Evolutionary conservation across 2,888 invertebrate species (phyloP), one percentile per base, ranked within the genome.

Genomic region (Axea sp.): DNA sequence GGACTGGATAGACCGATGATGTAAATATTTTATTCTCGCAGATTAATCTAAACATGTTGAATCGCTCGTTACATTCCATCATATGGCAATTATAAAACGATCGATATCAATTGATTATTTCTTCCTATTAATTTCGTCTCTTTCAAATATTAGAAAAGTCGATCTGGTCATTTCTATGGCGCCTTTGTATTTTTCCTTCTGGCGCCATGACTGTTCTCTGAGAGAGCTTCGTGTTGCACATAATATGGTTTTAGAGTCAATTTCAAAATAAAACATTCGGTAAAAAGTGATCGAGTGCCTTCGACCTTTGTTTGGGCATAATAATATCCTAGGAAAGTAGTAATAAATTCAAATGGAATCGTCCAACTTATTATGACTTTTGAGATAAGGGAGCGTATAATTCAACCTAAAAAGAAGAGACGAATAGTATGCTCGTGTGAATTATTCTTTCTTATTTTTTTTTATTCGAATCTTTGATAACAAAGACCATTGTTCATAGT

Each of bases 341-440:
- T 60, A 69, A 60, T 69, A 69, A 69, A 69, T 69, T 68, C 17
- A 68, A 39, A 68, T 68, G 49, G 43, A 68, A 59, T 33, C 57
- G 49, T 33, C 35, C 49, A 30, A 51, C 41, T 57, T 68, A 67
- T 68, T 69, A 45, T 26, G 59, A 49, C 49, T 49, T 49, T 59
- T 33, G 15, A 69, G 68, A 68, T 68, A 68, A 68, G 26, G 11
- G 28, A 41, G 31, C 12, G 49, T 30, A 57, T 68, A 68, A 43
- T 43, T 43, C 15, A 43, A 57, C 14, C 24, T 9, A 43, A 31
- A 12, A 31, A 7, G 9, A 17, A 11, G 30, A 5, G 30, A 28
- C 6, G 11, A n/a, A 41, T 19, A 17, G 8, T 19, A 7, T 8
- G 24, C 26, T 28, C 19, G 26, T 39, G 28, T 24, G 28, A 37